Evolutionary conservation across 2,888 invertebrate species (phyloP).

Genomic region (Chromoteleia sp.): DNA sequence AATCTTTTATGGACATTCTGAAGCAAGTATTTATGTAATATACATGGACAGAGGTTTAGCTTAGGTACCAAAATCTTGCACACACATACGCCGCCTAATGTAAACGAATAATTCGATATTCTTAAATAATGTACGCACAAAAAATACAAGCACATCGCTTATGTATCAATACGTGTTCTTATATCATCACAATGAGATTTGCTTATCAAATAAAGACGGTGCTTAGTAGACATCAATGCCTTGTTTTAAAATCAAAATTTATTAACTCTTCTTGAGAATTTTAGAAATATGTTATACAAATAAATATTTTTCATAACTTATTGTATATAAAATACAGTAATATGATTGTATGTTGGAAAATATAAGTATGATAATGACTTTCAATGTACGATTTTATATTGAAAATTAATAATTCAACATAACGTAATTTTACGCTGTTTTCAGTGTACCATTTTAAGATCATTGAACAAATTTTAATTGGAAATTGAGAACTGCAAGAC

Average conservation of each 20-base stretch:
- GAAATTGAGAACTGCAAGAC: slow-evolving; percentile 8
- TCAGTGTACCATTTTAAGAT: too few relatives aligned
- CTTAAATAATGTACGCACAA: slow-evolving; percentile 3
- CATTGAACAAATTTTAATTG: slow-evolving; percentile 3
- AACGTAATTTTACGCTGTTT: too few relatives aligned
- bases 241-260: slow-evolving; percentile 29
- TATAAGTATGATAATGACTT: too few relatives aligned
- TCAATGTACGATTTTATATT: too few relatives aligned
- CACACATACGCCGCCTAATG: slow-evolving; percentile 2
- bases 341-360: too few relatives aligned
- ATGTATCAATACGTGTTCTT: slow-evolving; percentile 1
- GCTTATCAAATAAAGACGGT: slow-evolving; percentile 2
- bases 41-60: neutral
- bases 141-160: slow-evolving; percentile 10
- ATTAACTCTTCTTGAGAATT: slow-evolving; percentile 1
- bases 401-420: too few relatives aligned
- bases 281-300: too few relatives aligned
- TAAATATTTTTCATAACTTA: neutral
- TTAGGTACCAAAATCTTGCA: neutral
- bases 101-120: neutral
- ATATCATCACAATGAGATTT: slow-evolving; percentile 8
- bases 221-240: slow-evolving; percentile 2
- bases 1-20: neutral
- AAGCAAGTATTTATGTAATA: neutral
- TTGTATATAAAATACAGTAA: too few relatives aligned